These are phyloP conservation scores for Tragelaphus strepsiceros DNA, from an alignment of 2,113 vertebrate species.

Conservation along the genomic window DNA sequence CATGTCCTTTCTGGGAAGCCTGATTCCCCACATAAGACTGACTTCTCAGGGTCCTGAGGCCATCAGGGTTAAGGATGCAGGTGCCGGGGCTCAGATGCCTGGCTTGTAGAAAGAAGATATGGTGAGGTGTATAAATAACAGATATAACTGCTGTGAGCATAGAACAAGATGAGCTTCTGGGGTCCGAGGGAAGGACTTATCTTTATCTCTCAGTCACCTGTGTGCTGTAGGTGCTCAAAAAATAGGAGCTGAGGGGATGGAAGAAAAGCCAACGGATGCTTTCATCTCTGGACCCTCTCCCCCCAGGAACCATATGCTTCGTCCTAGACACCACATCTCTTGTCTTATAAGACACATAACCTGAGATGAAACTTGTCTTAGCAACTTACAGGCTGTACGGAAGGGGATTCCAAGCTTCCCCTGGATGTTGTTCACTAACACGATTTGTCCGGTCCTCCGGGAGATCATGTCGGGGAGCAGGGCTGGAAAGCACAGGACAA, in stretches of 20 bases:
- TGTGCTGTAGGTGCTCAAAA: neutral
- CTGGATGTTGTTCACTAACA: conserved; percentile 94
- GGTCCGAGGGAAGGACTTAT: neutral
- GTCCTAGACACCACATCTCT: neutral
- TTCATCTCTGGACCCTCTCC: neutral
- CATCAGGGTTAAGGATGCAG: neutral
- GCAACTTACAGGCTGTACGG: conserved; percentile 94
- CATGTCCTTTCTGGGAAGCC: neutral
- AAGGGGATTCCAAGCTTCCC: conserved; percentile 93
- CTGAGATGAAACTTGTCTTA: neutral
- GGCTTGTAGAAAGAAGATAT: neutral
- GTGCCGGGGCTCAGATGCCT: neutral
- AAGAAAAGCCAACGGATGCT: neutral
- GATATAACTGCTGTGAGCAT: neutral
- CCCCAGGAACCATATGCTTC: accelerated
- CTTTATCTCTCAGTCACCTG: neutral
- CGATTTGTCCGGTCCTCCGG: conserved; percentile 90
- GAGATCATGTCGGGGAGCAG: conserved; percentile 95
- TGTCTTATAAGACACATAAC: neutral
- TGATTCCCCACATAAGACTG: neutral
- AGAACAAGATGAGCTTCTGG: neutral
- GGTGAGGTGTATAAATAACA: neutral
- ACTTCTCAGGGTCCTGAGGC: neutral
- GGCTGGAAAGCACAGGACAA: conserved; percentile 76
- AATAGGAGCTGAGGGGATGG: neutral